A percentile compares a stretch with the other conserved stretches of the same genome.
phyloP scores from a whole-genome alignment of 2,888 invertebrate genomes.

The Caenorhabditis parvicauda region DNA sequence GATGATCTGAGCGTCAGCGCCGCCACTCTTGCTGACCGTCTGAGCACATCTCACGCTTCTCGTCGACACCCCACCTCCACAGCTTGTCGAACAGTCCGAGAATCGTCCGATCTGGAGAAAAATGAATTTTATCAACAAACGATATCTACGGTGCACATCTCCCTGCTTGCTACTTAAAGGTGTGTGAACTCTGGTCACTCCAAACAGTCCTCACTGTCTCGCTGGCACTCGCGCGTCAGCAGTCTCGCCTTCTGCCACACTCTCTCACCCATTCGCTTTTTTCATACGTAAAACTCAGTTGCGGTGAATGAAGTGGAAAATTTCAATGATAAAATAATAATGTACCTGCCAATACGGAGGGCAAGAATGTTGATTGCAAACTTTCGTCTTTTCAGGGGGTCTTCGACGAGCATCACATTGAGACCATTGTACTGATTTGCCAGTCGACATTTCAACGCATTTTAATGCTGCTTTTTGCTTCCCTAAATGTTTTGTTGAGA shows the following conservation, averaged over 20 bases:
- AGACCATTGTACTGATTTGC: slow-evolving; percentile 81
- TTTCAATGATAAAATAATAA: too few species aligned
- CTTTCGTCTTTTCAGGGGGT: slow-evolving; percentile 79
- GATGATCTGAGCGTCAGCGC: slow-evolving; percentile 82
- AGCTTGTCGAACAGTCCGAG: slow-evolving; percentile 78
- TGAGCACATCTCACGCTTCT: slow-evolving; percentile 79
- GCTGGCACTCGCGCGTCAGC: too few species aligned
- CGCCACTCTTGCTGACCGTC: slow-evolving; percentile 37
- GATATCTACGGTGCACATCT: too few species aligned
- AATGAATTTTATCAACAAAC: too few species aligned
- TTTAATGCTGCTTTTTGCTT: slow-evolving; percentile 54
- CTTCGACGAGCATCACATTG: slow-evolving; percentile 83
- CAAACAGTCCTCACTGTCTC: too few species aligned
- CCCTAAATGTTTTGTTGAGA: slow-evolving; percentile 25
- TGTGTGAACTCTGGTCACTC: too few species aligned
- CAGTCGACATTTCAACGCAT: slow-evolving; percentile 63
- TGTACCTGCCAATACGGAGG: slow-evolving; percentile 73
- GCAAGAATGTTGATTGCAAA: slow-evolving; percentile 91
- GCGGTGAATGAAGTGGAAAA: too few species aligned
- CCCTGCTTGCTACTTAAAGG: too few species aligned
- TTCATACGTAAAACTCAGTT: too few species aligned
- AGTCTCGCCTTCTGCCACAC: too few species aligned
- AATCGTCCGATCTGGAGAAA: slow-evolving; percentile 36
- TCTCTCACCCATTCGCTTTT: too few species aligned
- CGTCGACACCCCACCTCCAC: slow-evolving; percentile 88